phyloP scores from a whole-genome alignment of 2,113 vertebrate genomes.

The Corythornis vintsioides region DNA sequence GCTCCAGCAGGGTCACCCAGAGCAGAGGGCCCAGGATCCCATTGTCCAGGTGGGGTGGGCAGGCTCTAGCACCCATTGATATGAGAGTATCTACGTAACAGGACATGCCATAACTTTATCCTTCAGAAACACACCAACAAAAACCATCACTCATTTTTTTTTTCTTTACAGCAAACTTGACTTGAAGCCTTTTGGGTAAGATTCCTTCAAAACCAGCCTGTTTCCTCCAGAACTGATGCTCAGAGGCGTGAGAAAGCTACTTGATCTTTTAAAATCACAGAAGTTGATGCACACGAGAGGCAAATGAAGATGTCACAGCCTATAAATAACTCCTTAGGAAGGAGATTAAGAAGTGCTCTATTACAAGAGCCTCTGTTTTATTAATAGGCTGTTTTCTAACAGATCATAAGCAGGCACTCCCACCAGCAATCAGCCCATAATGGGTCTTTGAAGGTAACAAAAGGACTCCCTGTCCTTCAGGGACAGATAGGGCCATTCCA shows the following conservation, averaged over 20 bases:
- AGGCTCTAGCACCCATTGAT: background rate
- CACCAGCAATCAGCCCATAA: slow-evolving; percentile 11
- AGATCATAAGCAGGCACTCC: slow-evolving; percentile 53
- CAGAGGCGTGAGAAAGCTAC: slow-evolving; percentile 18
- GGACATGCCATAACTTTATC: background rate
- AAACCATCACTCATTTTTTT: background rate
- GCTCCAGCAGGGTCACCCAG: background rate
- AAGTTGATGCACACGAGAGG: slow-evolving; percentile 26
- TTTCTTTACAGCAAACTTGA: background rate
- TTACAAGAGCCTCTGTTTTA: slow-evolving; percentile 49
- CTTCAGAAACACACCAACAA: background rate
- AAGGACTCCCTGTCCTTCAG: slow-evolving; percentile 44
- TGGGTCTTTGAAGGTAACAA: slow-evolving; percentile 42
- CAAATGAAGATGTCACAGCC: slow-evolving; percentile 54
- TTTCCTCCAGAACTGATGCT: slow-evolving; percentile 13
- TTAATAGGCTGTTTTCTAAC: slow-evolving; percentile 68
- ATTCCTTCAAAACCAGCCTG: background rate
- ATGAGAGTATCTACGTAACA: background rate
- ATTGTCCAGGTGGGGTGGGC: too few species aligned
- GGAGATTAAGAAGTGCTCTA: slow-evolving; percentile 47
- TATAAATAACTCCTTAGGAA: slow-evolving; percentile 64
- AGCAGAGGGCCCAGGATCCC: background rate
- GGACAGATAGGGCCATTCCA: background rate
- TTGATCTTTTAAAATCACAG: slow-evolving; percentile 57
- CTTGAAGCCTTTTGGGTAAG: background rate